Evolutionary conservation across 2,888 invertebrate species (phyloP).

Genomic region (Caenorhabditis afra): DNA sequence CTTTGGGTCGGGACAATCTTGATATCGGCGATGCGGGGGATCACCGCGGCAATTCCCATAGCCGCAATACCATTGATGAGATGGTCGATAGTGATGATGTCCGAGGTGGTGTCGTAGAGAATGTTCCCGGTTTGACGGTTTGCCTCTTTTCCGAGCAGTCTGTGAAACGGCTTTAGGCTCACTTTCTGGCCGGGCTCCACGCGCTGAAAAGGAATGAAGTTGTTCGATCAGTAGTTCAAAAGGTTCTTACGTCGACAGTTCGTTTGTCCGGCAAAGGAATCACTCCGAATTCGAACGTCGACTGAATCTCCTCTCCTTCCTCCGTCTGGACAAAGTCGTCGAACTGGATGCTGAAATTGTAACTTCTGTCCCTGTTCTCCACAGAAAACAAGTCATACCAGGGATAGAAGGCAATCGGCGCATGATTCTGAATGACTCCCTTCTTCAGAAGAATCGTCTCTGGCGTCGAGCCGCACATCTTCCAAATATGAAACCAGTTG

Average conservation of each 20-base stretch:
- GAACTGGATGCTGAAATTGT: slow-evolving; percentile 74
- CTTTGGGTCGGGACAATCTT: slow-evolving; percentile 18
- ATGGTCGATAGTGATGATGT: slow-evolving; percentile 36
- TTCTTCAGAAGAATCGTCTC: slow-evolving; percentile 89
- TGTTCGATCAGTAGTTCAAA: slow-evolving; percentile 39
- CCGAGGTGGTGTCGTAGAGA: slow-evolving; percentile 29
- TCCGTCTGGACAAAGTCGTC: slow-evolving; percentile 51
- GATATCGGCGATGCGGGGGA: slow-evolving; percentile 81
- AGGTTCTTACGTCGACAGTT: slow-evolving; percentile 33
- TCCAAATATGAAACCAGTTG: slow-evolving; percentile 95
- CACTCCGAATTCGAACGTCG: slow-evolving; percentile 59
- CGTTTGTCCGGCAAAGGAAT: slow-evolving; percentile 51
- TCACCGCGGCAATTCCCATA: slow-evolving; percentile 9
- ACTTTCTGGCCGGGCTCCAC: slow-evolving; percentile 18
- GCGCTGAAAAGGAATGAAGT: slow-evolving; percentile 21
- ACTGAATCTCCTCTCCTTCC: slow-evolving; percentile 30
- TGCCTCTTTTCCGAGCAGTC: slow-evolving; percentile 25
- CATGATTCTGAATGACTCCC: slow-evolving; percentile 90
- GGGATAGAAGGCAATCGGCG: slow-evolving; percentile 81
- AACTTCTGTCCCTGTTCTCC: no score
- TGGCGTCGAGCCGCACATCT: slow-evolving; percentile 86
- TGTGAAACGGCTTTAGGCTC: slow-evolving; percentile 26
- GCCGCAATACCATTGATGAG: slow-evolving; percentile 20
- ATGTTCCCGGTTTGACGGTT: slow-evolving; percentile 10
- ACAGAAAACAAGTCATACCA: not conserved